Percentiles rank a stretch among this genome's conserved stretches.
Conservation (phyloP, 2,888 invertebrate genomes). For the Drosophila heteroneura region DNA sequence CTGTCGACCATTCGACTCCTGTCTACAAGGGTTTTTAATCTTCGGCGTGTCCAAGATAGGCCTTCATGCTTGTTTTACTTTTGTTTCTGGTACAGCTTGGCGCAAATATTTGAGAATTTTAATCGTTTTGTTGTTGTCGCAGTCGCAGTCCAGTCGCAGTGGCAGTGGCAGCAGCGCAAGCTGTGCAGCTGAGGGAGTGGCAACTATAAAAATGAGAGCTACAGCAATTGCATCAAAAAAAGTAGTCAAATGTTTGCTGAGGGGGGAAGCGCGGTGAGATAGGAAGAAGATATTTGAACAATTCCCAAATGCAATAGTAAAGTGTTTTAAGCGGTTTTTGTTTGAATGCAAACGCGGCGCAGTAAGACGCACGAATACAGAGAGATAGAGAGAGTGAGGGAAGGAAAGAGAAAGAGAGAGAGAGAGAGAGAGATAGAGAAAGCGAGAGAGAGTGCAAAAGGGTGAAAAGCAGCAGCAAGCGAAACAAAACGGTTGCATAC, state of each 20-base stretch:
- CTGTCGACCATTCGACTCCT: not conserved
- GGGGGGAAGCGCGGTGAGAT: slow-evolving; percentile 21
- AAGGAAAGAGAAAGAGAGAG: not conserved
- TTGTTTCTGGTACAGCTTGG: slow-evolving; percentile 51
- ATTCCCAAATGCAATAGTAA: slow-evolving; percentile 81
- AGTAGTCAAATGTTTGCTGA: not conserved
- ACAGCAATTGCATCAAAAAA: slow-evolving; percentile 34
- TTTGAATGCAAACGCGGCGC: slow-evolving; percentile 65
- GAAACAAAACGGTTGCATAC: slow-evolving; percentile 67
- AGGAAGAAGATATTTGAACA: slow-evolving; percentile 76
- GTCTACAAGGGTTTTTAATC: not conserved
- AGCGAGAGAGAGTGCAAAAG: not conserved
- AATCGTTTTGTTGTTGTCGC: slow-evolving; percentile 76
- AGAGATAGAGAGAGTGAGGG: not conserved
- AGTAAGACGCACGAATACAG: not conserved
- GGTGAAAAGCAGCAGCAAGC: slow-evolving; percentile 19
- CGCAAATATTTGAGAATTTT: slow-evolving; percentile 80
- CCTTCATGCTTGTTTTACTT: slow-evolving; percentile 1
- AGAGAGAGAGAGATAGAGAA: no score
- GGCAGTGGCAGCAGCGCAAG: slow-evolving; percentile 22
- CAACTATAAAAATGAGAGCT: slow-evolving; percentile 42
- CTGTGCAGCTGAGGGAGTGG: slow-evolving; percentile 19
- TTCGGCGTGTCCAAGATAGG: not conserved
- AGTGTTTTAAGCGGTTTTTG: slow-evolving; percentile 81
- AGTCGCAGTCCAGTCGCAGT: slow-evolving; percentile 40